A percentile compares a stretch with the other conserved stretches of the same genome.
These are phyloP conservation scores for Lycorma delicatula DNA, from an alignment of 1,140 invertebrate species.

Conservation along the genomic window DNA sequence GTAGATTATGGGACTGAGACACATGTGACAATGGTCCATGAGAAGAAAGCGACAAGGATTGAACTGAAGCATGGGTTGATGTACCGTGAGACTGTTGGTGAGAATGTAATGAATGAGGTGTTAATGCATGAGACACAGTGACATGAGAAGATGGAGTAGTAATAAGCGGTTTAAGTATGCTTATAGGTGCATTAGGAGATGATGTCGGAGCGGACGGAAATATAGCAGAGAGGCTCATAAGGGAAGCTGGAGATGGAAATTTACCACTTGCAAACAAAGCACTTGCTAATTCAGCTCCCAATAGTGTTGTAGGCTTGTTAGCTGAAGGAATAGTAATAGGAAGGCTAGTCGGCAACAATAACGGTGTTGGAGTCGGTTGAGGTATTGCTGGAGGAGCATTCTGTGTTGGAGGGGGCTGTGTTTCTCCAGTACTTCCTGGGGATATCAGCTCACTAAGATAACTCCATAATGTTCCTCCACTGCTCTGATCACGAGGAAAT, in stretches of 20 bases:
- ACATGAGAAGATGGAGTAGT: too few relatives aligned
- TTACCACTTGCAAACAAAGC: conserved; percentile 28
- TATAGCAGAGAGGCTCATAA: conserved; percentile 22
- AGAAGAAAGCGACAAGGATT: too few relatives aligned
- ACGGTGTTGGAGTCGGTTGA: not conserved
- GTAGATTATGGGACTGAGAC: too few relatives aligned
- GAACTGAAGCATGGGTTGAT: too few relatives aligned
- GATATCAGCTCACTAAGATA: conserved; percentile 27
- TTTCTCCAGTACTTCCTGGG: conserved; percentile 13
- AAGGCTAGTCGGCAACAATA: not conserved
- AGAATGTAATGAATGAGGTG: too few relatives aligned
- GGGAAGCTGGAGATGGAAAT: conserved; percentile 23
- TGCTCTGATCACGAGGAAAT: conserved; percentile 31
- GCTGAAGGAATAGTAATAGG: conserved; percentile 14
- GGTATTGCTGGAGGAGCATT: not conserved
- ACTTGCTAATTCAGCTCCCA: conserved; percentile 27
- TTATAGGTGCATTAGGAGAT: too few relatives aligned
- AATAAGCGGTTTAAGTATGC: too few relatives aligned
- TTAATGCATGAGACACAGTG: too few relatives aligned
- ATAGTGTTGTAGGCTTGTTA: conserved; percentile 4
- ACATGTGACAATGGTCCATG: too few relatives aligned
- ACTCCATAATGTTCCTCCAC: conserved; percentile 28
- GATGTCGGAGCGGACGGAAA: too few relatives aligned
- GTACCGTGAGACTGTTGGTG: too few relatives aligned
- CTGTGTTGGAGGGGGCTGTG: conserved; percentile 4